phyloP scores from a whole-genome alignment of 2,888 invertebrate genomes.

The Periphyllus acericola region DNA sequence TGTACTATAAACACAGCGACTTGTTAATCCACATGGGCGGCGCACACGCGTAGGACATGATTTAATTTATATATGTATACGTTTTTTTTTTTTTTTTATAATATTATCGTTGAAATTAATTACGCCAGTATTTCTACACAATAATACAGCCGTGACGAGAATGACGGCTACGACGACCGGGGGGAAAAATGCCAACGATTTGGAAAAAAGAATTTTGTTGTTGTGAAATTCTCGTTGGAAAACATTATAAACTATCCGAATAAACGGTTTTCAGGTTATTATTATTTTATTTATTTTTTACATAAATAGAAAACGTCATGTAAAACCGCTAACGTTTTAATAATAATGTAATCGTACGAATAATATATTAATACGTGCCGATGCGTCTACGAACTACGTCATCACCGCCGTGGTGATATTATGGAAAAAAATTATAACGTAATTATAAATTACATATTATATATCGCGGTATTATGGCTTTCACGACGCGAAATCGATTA shows the following conservation, averaged over 20 bases:
- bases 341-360: not conserved
- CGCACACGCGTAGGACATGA: not conserved
- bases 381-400: not conserved
- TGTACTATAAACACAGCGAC: too few species aligned
- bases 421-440: not conserved
- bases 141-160: not conserved
- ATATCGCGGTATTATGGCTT: not conserved
- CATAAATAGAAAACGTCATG: too few species aligned
- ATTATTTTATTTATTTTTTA: too few species aligned
- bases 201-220: not conserved
- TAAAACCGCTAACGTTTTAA: not conserved
- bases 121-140: not conserved
- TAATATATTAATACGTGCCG: too few species aligned
- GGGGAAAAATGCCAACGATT: not conserved
- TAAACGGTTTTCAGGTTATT: too few species aligned
- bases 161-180: not conserved
- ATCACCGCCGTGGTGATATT: not conserved
- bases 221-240: not conserved
- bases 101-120: constrained; percentile 20
- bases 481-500: not conserved
- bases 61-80: not conserved
- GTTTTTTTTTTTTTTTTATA: too few species aligned
- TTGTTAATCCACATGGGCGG: constrained; percentile 5
- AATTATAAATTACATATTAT: not conserved
- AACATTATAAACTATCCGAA: too few species aligned